A percentile compares a stretch with the other conserved stretches of the same genome.
These are phyloP conservation scores for Indicator indicator DNA, from an alignment of 2,113 vertebrate species.

Conservation along the genomic window DNA sequence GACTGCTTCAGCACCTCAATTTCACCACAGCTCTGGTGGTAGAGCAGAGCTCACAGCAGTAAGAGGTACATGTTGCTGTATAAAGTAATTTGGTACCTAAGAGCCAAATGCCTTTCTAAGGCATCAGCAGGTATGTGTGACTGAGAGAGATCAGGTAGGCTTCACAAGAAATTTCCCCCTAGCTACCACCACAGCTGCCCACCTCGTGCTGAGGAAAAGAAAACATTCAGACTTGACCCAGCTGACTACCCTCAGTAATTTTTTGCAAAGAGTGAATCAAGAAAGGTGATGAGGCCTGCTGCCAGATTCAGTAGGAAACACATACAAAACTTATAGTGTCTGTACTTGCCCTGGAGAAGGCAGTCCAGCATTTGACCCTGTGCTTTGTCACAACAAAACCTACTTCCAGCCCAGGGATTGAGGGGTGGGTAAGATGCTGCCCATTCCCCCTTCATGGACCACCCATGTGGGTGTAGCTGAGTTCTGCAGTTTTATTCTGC, in stretches of 20 bases:
- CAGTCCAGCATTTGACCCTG: neutral
- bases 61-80: neutral
- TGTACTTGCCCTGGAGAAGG: neutral
- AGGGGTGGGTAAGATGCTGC: rapidly evolving
- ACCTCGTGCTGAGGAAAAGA: neutral
- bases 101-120: neutral
- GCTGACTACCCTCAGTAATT: neutral
- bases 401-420: neutral
- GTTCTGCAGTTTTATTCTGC: neutral
- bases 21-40: neutral
- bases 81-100: neutral
- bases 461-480: rapidly evolving
- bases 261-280: neutral
- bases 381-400: neutral
- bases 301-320: neutral
- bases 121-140: neutral
- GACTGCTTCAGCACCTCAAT: slow-evolving; percentile 1
- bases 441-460: rapidly evolving
- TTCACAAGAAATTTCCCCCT: neutral
- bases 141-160: neutral
- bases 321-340: neutral
- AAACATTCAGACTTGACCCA: neutral
- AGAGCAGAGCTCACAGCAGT: neutral
- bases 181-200: neutral
- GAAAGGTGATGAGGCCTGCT: neutral